Conservation (phyloP, 2,888 invertebrate species). For the Penaeus monodon region DNA sequence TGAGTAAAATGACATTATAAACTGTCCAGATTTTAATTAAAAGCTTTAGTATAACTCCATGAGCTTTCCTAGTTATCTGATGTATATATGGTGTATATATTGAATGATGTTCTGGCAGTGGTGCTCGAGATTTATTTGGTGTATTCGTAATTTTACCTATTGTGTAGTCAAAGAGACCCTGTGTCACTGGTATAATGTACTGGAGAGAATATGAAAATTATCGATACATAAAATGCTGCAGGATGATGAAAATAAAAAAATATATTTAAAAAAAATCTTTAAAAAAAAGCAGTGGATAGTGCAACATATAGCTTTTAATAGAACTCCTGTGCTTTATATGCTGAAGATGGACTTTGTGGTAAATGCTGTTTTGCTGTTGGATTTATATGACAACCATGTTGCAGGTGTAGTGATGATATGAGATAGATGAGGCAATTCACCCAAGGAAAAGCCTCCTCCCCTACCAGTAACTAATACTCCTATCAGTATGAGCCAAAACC, state of each 20-base stretch:
- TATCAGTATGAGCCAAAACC: background rate
- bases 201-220: background rate
- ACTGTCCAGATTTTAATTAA: no score
- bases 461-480: background rate
- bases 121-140: constrained; percentile 28
- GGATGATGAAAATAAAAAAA: background rate
- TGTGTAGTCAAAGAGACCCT: constrained; percentile 14
- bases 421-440: background rate
- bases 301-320: no score
- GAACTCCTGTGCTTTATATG: no score
- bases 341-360: background rate
- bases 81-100: constrained; percentile 39
- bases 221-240: constrained; percentile 4
- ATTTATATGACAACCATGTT: background rate
- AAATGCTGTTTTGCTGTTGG: background rate
- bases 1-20: constrained; percentile 6
- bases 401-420: background rate
- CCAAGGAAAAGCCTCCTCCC: background rate
- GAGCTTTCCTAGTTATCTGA: constrained; percentile 11
- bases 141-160: constrained; percentile 10
- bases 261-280: no score
- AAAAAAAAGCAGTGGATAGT: no score
- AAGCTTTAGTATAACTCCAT: background rate
- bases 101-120: constrained; percentile 15
- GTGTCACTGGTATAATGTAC: background rate